Evolutionary conservation across 2,113 vertebrate species (phyloP), one percentile per base, ranked within the genome.

Genomic region (Reinhardtius hippoglossoides): DNA sequence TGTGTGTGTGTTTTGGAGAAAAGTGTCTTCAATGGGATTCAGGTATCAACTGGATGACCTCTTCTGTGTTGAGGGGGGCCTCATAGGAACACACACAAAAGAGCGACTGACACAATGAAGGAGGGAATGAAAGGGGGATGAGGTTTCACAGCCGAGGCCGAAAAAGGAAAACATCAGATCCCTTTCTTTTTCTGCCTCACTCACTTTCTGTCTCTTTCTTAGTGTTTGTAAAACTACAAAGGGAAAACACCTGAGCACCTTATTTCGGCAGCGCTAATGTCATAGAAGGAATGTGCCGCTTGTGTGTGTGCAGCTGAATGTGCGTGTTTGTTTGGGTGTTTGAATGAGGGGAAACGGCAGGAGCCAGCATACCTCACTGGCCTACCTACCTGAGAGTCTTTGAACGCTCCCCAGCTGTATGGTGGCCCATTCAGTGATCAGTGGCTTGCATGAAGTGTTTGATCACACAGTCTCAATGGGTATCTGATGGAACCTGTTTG

Each of bases 101-200:
- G 88, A 87, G 48, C 60, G 27, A 74, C 83, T 85, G 91, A 92
- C 92, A 92, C 88, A 83, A 84, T 88, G 90, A 92, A 78, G 86
- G 80, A 88, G 65, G 61, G 90, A 94, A 88, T 87, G 88, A 91
- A 90, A 88, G 84, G 83, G 81, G 72, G 91, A 93, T 94, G 89
- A 50, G 80, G 88, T 95, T 94, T 95, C 93, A 94, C 85, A 86
- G 92, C 63, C 58, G 16, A 76, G 74, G 54, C 61, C 86, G 87
- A 76, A 87, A 91, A 93, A 92, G 85, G 84, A 92, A 93, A 93
- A 92, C 90, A 91, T 91, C 75, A 76, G 77, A 79, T 77, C 75
- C 46, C 18, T 70, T 74, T 80, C 73, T 87, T 68, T 64, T 54
- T 75, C 73, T 70, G 64, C 59, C 71, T 78, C 71, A 54, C 76